Conservation (phyloP, 2,797 vertebrate species). For the Megaceryle alcyon region DNA sequence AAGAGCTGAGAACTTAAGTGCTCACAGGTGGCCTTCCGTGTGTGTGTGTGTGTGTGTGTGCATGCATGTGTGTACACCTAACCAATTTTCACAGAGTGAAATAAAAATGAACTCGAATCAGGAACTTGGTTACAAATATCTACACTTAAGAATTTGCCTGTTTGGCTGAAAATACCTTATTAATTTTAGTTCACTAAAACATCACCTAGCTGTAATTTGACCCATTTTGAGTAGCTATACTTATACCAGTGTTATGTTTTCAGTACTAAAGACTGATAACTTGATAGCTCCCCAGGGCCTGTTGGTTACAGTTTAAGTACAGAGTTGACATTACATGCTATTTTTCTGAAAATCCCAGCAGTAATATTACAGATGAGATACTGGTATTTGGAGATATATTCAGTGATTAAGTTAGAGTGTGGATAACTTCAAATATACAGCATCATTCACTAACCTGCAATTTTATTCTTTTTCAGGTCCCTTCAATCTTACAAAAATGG, state of each 20-base stretch:
- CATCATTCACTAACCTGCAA: neutral
- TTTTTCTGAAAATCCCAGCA: slow-evolving; percentile 71
- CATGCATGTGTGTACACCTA: neutral
- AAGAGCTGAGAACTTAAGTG: neutral
- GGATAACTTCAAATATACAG: slow-evolving; percentile 1
- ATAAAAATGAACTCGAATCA: slow-evolving; percentile 13
- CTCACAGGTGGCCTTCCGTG: neutral
- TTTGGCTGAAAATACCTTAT: slow-evolving; percentile 55
- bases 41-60: neutral
- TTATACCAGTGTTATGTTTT: slow-evolving; percentile 74
- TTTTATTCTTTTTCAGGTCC: slow-evolving; percentile 18
- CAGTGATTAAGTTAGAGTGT: neutral
- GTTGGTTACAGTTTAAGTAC: slow-evolving; percentile 71
- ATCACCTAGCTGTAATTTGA: slow-evolving; percentile 71
- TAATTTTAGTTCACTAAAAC: slow-evolving; percentile 66
- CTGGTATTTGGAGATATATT: slow-evolving; percentile 26
- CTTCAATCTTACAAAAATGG: neutral
- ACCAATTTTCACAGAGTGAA: neutral
- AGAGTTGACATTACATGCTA: slow-evolving; percentile 65
- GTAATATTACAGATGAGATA: slow-evolving; percentile 61
- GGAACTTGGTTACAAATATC: slow-evolving; percentile 25
- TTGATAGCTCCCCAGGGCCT: slow-evolving; percentile 76
- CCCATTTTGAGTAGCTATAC: slow-evolving; percentile 70
- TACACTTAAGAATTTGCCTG: neutral
- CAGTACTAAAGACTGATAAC: slow-evolving; percentile 76